These are phyloP conservation scores for Sebastes paucispinis DNA, from an alignment of 2,797 vertebrate genomes.

Conservation along the genomic window DNA sequence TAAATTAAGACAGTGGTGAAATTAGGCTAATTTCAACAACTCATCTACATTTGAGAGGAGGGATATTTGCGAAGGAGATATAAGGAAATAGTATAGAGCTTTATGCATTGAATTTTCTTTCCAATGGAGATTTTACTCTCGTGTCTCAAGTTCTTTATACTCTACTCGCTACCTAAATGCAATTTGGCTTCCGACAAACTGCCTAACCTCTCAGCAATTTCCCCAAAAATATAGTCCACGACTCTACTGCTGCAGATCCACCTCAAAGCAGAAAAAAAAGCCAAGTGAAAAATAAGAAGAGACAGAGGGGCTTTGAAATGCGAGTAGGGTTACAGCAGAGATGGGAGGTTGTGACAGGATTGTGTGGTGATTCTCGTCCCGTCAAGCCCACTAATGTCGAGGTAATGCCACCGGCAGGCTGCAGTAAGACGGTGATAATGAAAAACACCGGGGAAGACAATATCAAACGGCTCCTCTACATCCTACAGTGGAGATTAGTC, in stretches of 20 bases:
- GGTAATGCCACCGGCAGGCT: slow-evolving; percentile 94
- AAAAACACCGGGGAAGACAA: slow-evolving; percentile 99
- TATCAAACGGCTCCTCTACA: slow-evolving; percentile 99
- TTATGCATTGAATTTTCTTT: neutral
- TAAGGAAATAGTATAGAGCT: neutral
- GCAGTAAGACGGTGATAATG: slow-evolving; percentile 95
- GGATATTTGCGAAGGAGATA: neutral
- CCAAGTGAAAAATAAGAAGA: slow-evolving; percentile 60
- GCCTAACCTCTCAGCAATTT: slow-evolving; percentile 46
- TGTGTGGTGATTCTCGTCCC: slow-evolving; percentile 87
- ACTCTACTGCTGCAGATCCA: slow-evolving; percentile 52
- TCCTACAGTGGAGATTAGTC: slow-evolving; percentile 98
- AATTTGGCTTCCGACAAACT: slow-evolving; percentile 40
- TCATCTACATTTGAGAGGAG: neutral
- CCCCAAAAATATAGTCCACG: slow-evolving; percentile 46
- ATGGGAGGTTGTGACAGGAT: slow-evolving; percentile 78
- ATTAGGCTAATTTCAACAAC: neutral
- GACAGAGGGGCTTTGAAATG: slow-evolving; percentile 73
- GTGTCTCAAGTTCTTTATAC: slow-evolving; percentile 27
- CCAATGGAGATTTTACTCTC: neutral
- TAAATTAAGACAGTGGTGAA: neutral
- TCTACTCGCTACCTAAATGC: slow-evolving; percentile 17
- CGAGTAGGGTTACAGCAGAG: slow-evolving; percentile 71
- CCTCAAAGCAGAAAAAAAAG: slow-evolving; percentile 53
- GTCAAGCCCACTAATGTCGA: slow-evolving; percentile 97